Evolutionary conservation across 2,888 invertebrate genomes (phyloP).

Genomic region (Stenolophus ochropezus): DNA sequence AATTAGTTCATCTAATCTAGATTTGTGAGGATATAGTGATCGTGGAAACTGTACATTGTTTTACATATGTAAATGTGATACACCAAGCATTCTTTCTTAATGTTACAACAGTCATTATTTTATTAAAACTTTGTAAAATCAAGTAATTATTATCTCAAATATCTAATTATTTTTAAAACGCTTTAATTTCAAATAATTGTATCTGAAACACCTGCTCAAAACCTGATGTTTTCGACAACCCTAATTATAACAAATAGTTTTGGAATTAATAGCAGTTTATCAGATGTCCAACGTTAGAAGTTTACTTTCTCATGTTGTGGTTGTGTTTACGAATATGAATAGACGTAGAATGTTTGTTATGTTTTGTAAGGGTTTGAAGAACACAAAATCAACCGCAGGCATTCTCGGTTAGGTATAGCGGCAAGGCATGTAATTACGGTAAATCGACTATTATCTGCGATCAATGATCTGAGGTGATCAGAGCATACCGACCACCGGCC

Average conservation of each 20-base stretch:
- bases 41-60: conserved; percentile 48
- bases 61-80: conserved; percentile 56
- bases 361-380: not conserved
- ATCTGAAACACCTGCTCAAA: not conserved
- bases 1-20: conserved; percentile 38
- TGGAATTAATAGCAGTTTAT: not conserved
- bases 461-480: conserved; percentile 71
- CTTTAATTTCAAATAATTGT: not conserved
- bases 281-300: too few species aligned
- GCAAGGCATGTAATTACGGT: conserved; percentile 71
- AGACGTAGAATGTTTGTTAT: not conserved
- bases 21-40: conserved; percentile 20
- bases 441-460: conserved; percentile 72
- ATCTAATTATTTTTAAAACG: not conserved
- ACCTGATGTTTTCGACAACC: not conserved
- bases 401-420: conserved; percentile 67
- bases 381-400: conserved; percentile 67
- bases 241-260: conserved; percentile 16
- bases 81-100: conserved; percentile 22
- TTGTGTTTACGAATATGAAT: not conserved
- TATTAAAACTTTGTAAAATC: not conserved
- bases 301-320: not conserved
- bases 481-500: conserved; percentile 18
- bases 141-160: not conserved
- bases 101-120: conserved; percentile 33